phyloP scores from a whole-genome alignment of 2,113 vertebrate species.

The Sinocyclocheilus anshuiensis region DNA sequence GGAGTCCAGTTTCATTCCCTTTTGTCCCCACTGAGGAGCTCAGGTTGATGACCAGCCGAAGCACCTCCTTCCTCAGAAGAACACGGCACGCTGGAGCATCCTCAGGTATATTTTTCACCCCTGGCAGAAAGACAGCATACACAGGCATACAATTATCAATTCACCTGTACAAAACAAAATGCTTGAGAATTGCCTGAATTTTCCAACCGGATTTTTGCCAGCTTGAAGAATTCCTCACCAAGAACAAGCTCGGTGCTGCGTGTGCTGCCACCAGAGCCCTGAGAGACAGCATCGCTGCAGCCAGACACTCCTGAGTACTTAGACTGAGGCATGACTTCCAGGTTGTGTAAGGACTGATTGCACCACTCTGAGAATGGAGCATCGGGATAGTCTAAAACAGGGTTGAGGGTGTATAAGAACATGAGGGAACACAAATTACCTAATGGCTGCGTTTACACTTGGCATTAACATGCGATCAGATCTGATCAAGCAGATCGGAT shows the following conservation, averaged over 20 bases:
- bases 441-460: not conserved
- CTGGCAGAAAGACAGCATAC: constrained; percentile 62
- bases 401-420: not conserved
- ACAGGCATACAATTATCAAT: not conserved
- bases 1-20: constrained; percentile 94
- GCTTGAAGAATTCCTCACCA: constrained; percentile 71
- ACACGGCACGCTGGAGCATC: constrained; percentile 93
- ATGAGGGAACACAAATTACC: not conserved
- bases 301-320: constrained; percentile 95
- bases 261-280: constrained; percentile 88
- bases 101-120: constrained; percentile 90
- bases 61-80: constrained; percentile 92
- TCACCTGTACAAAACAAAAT: no score
- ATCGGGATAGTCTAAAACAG: constrained; percentile 85
- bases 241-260: constrained; percentile 89
- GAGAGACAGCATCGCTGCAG: constrained; percentile 92
- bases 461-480: no score
- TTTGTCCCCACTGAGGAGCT: constrained; percentile 98
- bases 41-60: constrained; percentile 94
- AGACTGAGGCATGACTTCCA: constrained; percentile 91
- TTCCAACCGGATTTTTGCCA: not conserved
- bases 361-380: constrained; percentile 91
- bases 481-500: no score
- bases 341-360: constrained; percentile 84
- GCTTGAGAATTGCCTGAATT: not conserved